Conservation (phyloP, 2,113 vertebrate genomes). For the Ardeotis arabs region DNA sequence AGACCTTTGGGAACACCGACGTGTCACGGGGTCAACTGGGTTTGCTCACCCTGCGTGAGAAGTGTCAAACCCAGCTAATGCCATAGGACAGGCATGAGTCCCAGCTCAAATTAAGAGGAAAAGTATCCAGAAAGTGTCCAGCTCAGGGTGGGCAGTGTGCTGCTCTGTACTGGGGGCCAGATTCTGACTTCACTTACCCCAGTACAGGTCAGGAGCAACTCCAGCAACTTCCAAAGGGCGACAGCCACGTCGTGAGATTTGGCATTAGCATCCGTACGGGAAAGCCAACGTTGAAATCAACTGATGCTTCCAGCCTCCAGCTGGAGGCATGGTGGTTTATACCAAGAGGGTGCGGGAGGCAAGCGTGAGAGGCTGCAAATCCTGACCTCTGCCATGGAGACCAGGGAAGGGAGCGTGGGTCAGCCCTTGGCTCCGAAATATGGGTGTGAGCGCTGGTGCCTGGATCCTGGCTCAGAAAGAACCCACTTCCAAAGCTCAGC, state of each 20-base stretch:
- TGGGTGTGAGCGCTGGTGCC: fast-evolving
- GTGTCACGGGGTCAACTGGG: fast-evolving
- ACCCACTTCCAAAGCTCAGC: background rate
- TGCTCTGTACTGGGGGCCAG: background rate
- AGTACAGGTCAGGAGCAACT: background rate
- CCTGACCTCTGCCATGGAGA: background rate
- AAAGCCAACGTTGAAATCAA: background rate
- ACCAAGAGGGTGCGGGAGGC: background rate
- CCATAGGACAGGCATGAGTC: background rate
- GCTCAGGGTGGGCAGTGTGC: background rate
- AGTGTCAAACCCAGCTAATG: background rate
- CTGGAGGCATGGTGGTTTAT: background rate
- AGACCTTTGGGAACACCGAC: fast-evolving
- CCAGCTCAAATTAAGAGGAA: background rate
- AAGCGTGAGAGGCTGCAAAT: background rate
- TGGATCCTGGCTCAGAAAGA: background rate
- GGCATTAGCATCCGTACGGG: background rate
- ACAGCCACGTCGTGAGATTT: fast-evolving
- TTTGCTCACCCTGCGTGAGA: fast-evolving
- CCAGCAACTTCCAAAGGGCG: background rate
- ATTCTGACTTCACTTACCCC: background rate
- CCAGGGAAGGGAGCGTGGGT: background rate
- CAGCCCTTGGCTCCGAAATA: background rate
- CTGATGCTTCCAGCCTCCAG: fast-evolving
- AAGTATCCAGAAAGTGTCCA: background rate